These are phyloP conservation scores for Grus americana DNA, from an alignment of 2,113 vertebrate genomes.

Conservation along the genomic window DNA sequence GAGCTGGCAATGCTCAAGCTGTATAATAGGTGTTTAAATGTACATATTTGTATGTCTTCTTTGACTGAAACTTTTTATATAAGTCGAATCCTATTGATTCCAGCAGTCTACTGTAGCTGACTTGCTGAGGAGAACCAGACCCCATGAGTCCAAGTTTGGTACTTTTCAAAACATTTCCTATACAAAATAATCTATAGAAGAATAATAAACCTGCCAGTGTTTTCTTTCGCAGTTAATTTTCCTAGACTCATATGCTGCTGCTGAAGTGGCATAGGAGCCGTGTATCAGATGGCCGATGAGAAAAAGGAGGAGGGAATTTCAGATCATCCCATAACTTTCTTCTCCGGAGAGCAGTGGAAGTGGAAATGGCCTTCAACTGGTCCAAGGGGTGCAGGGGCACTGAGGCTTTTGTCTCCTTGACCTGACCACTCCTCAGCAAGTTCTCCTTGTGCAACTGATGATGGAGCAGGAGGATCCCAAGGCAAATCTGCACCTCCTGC, in stretches of 20 bases:
- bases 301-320: background rate
- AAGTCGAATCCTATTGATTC: background rate
- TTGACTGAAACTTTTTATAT: background rate
- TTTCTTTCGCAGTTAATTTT: background rate
- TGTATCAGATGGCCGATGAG: background rate
- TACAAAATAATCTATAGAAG: background rate
- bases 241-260: background rate
- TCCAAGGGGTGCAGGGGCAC: fast-evolving
- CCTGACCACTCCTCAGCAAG: background rate
- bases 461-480: background rate
- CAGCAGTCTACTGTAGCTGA: background rate
- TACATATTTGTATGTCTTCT: background rate
- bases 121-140: background rate
- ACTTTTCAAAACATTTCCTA: background rate
- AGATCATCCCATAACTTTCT: background rate
- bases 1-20: background rate
- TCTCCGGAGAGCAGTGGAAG: background rate
- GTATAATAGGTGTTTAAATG: background rate
- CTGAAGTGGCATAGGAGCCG: background rate
- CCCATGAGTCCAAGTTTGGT: background rate
- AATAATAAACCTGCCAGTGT: background rate
- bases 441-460: background rate
- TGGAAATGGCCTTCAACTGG: background rate
- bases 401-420: background rate
- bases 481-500: background rate